Percentiles rank a stretch among this genome's conserved stretches.
Conservation (phyloP, 2,888 invertebrate species). For the Patella caerulea region DNA sequence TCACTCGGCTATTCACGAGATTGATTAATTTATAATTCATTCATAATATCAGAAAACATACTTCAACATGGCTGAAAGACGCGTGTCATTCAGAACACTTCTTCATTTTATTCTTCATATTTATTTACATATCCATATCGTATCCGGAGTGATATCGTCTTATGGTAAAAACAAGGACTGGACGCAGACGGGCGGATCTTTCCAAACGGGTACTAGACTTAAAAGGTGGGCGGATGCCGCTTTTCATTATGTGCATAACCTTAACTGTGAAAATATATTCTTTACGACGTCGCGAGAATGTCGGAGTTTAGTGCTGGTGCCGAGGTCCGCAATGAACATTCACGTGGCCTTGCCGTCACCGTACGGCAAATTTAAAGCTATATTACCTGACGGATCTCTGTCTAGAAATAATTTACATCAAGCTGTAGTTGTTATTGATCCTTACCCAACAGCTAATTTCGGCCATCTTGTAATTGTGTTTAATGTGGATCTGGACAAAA, state of each 20-base stretch:
- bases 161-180: not conserved
- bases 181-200: not conserved
- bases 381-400: constrained; percentile 70
- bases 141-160: not conserved
- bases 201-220: constrained; percentile 31
- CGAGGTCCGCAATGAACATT: constrained; percentile 55
- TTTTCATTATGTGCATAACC: constrained; percentile 50
- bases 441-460: constrained; percentile 73
- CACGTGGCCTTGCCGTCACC: constrained; percentile 62
- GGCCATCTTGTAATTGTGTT: constrained; percentile 74
- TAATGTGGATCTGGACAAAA: constrained; percentile 69
- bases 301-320: constrained; percentile 47
- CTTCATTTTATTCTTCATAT: not conserved
- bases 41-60: not conserved
- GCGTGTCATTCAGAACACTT: not conserved
- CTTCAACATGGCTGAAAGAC: too few species aligned
- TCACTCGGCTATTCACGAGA: not conserved
- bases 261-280: constrained; percentile 63
- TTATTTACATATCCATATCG: not conserved
- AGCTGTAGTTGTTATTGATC: constrained; percentile 73
- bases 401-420: constrained; percentile 68
- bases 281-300: constrained; percentile 68
- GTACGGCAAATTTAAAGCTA: constrained; percentile 58
- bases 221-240: constrained; percentile 66
- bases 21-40: constrained; percentile 5